A percentile compares a stretch with the other conserved stretches of the same genome.
Conservation (phyloP, 2,113 vertebrate genomes). For the Gavia stellata region DNA sequence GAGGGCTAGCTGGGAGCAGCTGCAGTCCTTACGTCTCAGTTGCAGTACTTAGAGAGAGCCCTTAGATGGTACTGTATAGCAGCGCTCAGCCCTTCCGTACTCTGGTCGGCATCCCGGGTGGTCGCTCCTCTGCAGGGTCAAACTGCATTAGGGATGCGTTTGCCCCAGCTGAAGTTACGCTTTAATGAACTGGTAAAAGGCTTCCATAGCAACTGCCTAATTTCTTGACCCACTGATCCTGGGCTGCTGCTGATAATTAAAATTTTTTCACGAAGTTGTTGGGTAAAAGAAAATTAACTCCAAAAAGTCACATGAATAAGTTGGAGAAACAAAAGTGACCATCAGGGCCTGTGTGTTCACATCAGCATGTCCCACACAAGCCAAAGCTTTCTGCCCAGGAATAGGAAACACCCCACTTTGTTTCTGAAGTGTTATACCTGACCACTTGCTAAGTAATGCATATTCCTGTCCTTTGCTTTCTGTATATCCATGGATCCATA, state of each 20-base stretch:
- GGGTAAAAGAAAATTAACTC: not conserved
- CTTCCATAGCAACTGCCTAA: not conserved
- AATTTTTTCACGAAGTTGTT: not conserved
- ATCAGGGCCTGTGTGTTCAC: not conserved
- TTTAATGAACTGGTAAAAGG: not conserved
- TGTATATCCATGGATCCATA: not conserved
- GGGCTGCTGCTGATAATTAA: not conserved
- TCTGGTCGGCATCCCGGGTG: accelerated
- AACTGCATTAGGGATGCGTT: accelerated
- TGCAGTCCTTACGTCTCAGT: accelerated
- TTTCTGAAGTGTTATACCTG: not conserved
- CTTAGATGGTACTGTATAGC: constrained; percentile 23
- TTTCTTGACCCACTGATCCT: not conserved
- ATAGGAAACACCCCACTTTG: not conserved
- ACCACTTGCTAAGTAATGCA: not conserved
- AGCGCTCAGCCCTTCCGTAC: not conserved
- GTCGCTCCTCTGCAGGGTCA: not conserved
- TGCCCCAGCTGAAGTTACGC: not conserved
- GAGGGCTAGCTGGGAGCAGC: not conserved
- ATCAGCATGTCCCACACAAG: not conserved
- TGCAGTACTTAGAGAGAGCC: not conserved
- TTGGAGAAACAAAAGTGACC: not conserved
- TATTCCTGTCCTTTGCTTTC: not conserved
- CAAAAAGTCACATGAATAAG: not conserved
- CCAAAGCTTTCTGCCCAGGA: not conserved